A percentile compares a stretch with the other conserved stretches of the same genome.
Conservation (phyloP, 1,140 invertebrate genomes). For the Pseudoatta argentina region DNA sequence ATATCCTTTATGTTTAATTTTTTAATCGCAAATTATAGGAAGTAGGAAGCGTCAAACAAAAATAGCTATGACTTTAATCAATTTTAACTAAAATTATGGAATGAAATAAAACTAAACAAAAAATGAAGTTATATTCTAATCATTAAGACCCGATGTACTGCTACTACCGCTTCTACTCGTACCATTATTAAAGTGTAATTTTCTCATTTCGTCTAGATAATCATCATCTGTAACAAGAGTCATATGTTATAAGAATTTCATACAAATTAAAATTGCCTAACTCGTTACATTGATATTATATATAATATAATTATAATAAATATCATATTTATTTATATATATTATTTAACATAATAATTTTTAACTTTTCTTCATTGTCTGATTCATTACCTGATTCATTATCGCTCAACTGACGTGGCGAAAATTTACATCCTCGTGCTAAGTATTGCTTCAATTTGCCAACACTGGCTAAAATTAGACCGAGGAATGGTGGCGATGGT, state of each 20-base stretch:
- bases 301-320: slow-evolving; percentile 1
- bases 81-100: slow-evolving; percentile 16
- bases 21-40: not conserved
- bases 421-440: slow-evolving; percentile 90
- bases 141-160: slow-evolving; percentile 48
- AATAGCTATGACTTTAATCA: not conserved
- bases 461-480: slow-evolving; percentile 95
- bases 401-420: slow-evolving; percentile 89
- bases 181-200: slow-evolving; percentile 8
- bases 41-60: not conserved
- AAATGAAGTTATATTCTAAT: slow-evolving; percentile 26
- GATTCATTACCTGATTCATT: slow-evolving; percentile 88
- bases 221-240: slow-evolving; percentile 60
- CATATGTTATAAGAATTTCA: not conserved
- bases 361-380: not conserved
- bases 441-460: slow-evolving; percentile 91
- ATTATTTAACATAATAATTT: not conserved
- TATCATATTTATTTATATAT: slow-evolving; percentile 13
- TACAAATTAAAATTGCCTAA: not conserved
- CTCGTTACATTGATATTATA: not conserved
- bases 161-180: slow-evolving; percentile 66
- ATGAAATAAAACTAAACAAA: slow-evolving; percentile 23
- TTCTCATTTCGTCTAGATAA: slow-evolving; percentile 12
- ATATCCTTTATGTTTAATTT: not conserved
- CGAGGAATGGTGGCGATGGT: slow-evolving; percentile 98